Conservation (phyloP, 2,113 vertebrate species). For the Peromyscus californicus region DNA sequence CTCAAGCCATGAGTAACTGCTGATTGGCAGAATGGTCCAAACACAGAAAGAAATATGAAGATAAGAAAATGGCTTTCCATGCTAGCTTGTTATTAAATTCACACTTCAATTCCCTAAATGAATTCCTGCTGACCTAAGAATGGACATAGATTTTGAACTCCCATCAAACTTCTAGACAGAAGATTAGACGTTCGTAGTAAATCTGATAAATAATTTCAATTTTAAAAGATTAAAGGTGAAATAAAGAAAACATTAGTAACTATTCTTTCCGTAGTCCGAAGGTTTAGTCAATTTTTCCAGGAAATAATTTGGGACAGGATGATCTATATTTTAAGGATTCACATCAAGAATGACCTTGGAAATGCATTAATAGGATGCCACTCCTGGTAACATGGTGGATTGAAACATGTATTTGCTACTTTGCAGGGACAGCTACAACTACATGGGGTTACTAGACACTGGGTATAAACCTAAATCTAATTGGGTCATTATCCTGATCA, state of each 20-base stretch:
- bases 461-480: constrained; percentile 31
- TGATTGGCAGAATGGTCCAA: constrained; percentile 53
- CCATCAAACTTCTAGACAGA: constrained; percentile 53
- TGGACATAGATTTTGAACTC: constrained; percentile 58
- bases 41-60: constrained; percentile 63
- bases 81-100: constrained; percentile 63
- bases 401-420: constrained; percentile 33
- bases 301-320: not conserved
- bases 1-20: constrained; percentile 35
- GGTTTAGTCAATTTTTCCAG: constrained; percentile 49
- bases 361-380: not conserved
- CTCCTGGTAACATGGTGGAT: not conserved
- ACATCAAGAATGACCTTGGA: constrained; percentile 28
- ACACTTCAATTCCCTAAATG: constrained; percentile 65
- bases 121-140: constrained; percentile 61
- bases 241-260: constrained; percentile 49
- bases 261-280: not conserved
- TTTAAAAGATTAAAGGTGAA: constrained; percentile 66
- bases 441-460: not conserved
- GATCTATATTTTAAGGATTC: constrained; percentile 37
- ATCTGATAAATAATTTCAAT: constrained; percentile 66
- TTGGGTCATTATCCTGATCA: not conserved
- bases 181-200: constrained; percentile 43
- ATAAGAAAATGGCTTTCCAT: constrained; percentile 36
- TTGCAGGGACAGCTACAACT: not conserved